Base-by-base conservation (phyloP, 2,888 invertebrate genomes). In the Drosophila prostipennis region DNA sequence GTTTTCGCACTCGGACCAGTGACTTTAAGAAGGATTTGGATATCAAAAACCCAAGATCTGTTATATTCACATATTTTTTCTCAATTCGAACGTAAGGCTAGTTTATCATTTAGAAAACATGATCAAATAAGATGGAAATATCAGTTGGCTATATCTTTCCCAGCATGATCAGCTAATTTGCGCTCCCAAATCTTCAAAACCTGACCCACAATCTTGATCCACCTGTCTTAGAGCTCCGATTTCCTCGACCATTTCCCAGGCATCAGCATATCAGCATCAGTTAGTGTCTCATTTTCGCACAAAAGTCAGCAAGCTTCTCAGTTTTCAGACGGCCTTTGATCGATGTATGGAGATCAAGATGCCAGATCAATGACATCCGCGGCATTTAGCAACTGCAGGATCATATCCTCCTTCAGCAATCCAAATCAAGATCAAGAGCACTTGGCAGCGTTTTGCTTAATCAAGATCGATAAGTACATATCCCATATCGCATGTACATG, bases 381-480 rank as follows among this genome's bases (percentile, higher is more conserved):
- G 54, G 60, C 52, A 53, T 70, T 59, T 43, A 56, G 43, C 61
- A 69, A 53, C 54, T 69, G 69, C 56, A 65, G 65, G 65, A 71
- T 71, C 74, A 61, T 48, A 72, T 69, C 74, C 70, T 73, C 37
- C 49, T 71, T 55, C 45, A 72, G 63, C 45, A 68, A 61, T 49
- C 26, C 5, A 42, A 43, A 49, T 61, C 63, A 53, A 49, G 36
- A 65, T 65, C 65, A 46, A 69, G 69, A 69, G 69, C 65, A 65
- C 65, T 65, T 65, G 65, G 69, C 39, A 65, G 65, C 65, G 32
- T 65, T 65, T 65, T 69, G 69, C 65, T 65, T 65, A 65, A 65
- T 65, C 65, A 65, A 65, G 65, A 68, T 65, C 69, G 69, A 65
- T 65, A 65, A 65, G 65, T 65, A 55, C 77, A 80, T 80, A 55